Evolutionary conservation across 2,797 vertebrate species (phyloP), one percentile per base, ranked within the genome.

Genomic region (Coregonus ussuriensis): DNA sequence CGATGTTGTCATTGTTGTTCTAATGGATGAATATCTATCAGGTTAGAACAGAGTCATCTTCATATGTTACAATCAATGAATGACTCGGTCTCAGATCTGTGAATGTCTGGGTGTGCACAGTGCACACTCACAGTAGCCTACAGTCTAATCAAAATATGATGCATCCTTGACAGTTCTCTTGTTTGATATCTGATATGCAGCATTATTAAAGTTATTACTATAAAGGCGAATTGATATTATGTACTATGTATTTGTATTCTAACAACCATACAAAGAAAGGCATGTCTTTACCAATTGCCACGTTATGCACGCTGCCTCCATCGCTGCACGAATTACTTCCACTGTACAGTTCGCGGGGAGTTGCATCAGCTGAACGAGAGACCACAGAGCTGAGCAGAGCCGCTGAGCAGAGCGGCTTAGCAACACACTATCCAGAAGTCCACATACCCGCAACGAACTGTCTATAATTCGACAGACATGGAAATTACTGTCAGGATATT

Each of bases 341-440:
- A 74, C 18, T 80, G 29, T 66, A 76, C 80, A 75, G 33, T 4
- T 67, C 35, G 71, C 72, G 51, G 70, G 65, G 16, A 11, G 83
- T 88, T 89, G 88, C 88, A 82, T 89, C 86, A 88, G 86, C 86
- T 21, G 72, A 47, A 35, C 53, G 76, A n/a, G 47, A 18, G 25
- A 52, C 71, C 25, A 67, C 6, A 29, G 41, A 47, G 41, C 25
- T 25, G 25, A 67, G 13, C 29, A 35, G 5, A 53, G 14, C 47
- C 25, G 41, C 25, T 25, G 25, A 67, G 13, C 29, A 35, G 5
- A 53, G 14, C 47, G 70, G 25, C 70, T 29, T 31, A 69, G 31
- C 16, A 9, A 70, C n/a, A 71, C n/a, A 71, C 35, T 51, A 51
- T 47, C n/a, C 41, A 1, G 21, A 51, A 41, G 4, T 21, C 41